Percentiles rank a stretch among this genome's conserved stretches.
phyloP scores from a whole-genome alignment of 2,888 invertebrate genomes.

The Lutraria lutraria region DNA sequence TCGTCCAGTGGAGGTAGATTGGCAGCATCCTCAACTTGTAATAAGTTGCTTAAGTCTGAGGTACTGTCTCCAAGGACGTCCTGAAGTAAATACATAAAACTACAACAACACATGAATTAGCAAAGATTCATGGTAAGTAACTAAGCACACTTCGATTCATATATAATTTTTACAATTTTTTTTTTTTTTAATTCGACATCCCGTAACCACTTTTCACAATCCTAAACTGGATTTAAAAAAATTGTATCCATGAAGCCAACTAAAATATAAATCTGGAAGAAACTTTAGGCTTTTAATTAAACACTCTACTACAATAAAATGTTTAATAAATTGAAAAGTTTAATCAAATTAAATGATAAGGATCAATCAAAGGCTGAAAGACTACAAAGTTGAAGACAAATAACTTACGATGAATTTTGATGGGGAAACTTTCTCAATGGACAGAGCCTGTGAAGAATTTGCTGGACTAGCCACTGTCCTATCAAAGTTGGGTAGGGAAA shows the following conservation, averaged over 20 bases:
- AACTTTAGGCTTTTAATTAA: too few relatives aligned
- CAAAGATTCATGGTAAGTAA: too few relatives aligned
- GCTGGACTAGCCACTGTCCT: not conserved
- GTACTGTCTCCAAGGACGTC: constrained; percentile 35
- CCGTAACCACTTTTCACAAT: too few relatives aligned
- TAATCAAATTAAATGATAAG: not conserved
- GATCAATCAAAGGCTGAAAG: not conserved
- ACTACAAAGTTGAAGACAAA: not conserved
- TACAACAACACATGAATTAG: too few relatives aligned
- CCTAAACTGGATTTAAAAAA: too few relatives aligned
- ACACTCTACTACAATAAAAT: too few relatives aligned
- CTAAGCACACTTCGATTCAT: too few relatives aligned
- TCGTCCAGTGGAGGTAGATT: constrained; percentile 24
- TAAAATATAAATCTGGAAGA: too few relatives aligned
- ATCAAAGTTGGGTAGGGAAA: not conserved
- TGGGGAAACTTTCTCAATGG: constrained; percentile 6
- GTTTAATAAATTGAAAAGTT: too few relatives aligned
- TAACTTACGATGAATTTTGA: constrained; percentile 27
- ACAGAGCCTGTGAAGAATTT: not conserved
- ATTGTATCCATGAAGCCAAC: too few relatives aligned
- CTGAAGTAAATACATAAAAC: constrained; percentile 4
- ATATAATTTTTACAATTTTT: too few relatives aligned
- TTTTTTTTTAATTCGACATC: too few relatives aligned
- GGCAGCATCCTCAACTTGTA: constrained; percentile 38
- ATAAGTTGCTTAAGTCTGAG: constrained; percentile 50